Evolutionary conservation across 2,113 vertebrate species (phyloP).

Genomic region (Notarius lentiginosus): DNA sequence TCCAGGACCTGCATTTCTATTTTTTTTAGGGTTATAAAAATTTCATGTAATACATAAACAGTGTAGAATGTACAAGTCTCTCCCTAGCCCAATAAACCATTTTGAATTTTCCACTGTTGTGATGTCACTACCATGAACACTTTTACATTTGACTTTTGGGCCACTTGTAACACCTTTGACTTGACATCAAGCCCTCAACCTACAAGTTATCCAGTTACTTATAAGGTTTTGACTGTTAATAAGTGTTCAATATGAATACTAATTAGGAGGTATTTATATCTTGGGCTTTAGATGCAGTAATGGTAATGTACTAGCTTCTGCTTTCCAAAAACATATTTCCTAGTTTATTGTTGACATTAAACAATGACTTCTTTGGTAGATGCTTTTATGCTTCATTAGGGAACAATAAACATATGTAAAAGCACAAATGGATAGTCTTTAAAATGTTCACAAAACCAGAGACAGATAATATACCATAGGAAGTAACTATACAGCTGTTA

Average conservation of each 20-base stretch:
- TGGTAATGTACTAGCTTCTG: background rate
- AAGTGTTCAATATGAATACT: background rate
- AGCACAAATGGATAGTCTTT: background rate
- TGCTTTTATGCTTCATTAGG: background rate
- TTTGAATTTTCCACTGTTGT: background rate
- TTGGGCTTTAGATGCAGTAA: background rate
- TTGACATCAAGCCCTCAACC: too few relatives aligned
- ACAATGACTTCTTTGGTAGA: background rate
- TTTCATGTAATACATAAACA: background rate
- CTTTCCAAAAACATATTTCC: background rate
- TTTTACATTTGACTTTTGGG: background rate
- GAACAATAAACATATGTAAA: background rate
- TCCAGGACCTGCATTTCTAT: background rate
- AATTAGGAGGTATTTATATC: background rate
- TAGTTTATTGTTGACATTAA: background rate
- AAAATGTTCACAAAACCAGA: constrained; percentile 15
- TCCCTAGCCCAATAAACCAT: background rate
- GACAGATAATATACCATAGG: constrained; percentile 16
- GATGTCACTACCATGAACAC: background rate
- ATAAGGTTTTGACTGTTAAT: background rate
- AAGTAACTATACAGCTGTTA: constrained; percentile 28
- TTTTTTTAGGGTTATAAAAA: background rate
- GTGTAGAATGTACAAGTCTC: background rate
- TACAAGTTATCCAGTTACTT: background rate
- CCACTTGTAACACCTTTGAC: background rate